These are phyloP conservation scores for Sceloporus tristichus DNA, from an alignment of 2,113 vertebrate species.

Conservation along the genomic window DNA sequence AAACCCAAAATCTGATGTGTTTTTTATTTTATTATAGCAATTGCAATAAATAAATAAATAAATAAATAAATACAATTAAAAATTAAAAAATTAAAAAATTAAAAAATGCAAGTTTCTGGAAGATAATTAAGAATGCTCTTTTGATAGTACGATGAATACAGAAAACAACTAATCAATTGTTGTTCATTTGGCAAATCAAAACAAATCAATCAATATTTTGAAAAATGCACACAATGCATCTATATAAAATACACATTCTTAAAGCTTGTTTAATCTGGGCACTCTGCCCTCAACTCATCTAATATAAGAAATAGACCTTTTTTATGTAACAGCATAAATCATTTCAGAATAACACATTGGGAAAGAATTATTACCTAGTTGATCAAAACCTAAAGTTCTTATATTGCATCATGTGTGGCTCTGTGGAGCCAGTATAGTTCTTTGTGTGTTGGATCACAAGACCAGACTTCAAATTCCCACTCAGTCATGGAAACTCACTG, in stretches of 20 bases:
- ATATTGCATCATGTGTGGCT: neutral
- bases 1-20: conserved; percentile 36
- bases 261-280: conserved; percentile 57
- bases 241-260: conserved; percentile 11
- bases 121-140: conserved; percentile 41
- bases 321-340: neutral
- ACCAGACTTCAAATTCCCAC: no score
- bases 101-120: conserved; percentile 28
- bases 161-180: conserved; percentile 48
- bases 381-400: neutral
- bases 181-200: conserved; percentile 56
- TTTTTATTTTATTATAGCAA: conserved; percentile 2
- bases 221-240: conserved; percentile 33
- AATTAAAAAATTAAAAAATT: no score
- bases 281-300: conserved; percentile 33
- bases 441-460: no score
- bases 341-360: neutral
- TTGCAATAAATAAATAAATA: neutral
- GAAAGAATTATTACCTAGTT: neutral
- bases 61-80: no score
- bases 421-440: neutral
- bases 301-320: conserved; percentile 41
- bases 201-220: conserved; percentile 59
- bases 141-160: conserved; percentile 42
- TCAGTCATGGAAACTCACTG: no score